Conservation (phyloP, 2,888 invertebrate genomes). For the Sesamia inferens region DNA sequence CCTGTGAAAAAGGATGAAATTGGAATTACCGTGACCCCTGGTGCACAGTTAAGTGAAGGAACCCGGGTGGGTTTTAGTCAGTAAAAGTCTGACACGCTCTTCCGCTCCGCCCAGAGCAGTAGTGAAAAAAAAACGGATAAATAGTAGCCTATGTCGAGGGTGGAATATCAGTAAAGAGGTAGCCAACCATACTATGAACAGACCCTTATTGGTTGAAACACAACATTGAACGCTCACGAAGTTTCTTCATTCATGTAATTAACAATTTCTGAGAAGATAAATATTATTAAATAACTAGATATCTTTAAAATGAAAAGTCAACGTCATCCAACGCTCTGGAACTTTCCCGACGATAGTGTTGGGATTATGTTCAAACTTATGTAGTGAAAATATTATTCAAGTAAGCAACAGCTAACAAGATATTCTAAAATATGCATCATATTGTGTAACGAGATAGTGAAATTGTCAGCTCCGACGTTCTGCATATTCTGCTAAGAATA, state of each 20-base stretch:
- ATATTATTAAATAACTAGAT: constrained; percentile 11
- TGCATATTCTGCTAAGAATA: constrained; percentile 17
- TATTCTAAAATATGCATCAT: constrained; percentile 32
- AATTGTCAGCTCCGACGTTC: constrained; percentile 1
- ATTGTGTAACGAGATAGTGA: constrained; percentile 31
- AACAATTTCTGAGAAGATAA: constrained; percentile 24
- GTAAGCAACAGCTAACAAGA: constrained; percentile 32
- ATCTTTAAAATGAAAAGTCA: constrained; percentile 33
- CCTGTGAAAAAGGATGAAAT: too few species aligned
- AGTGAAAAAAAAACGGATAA: too few species aligned
- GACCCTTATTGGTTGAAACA: background rate
- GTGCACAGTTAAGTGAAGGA: too few species aligned
- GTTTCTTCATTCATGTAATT: constrained; percentile 10
- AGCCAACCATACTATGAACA: background rate
- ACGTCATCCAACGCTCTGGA: constrained; percentile 13
- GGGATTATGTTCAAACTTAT: constrained; percentile 36
- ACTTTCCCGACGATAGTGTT: constrained; percentile 10
- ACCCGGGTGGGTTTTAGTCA: too few species aligned
- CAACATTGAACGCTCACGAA: constrained; percentile 4
- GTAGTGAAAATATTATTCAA: constrained; percentile 2
- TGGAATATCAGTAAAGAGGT: background rate
- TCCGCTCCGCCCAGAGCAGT: too few species aligned
- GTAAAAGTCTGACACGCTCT: too few species aligned
- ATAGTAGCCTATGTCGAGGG: too few species aligned
- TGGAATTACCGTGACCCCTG: too few species aligned